Percentiles rank a stretch among this genome's conserved stretches.
phyloP scores from a whole-genome alignment of 1,140 invertebrate species.

The Drosophila elegans region DNA sequence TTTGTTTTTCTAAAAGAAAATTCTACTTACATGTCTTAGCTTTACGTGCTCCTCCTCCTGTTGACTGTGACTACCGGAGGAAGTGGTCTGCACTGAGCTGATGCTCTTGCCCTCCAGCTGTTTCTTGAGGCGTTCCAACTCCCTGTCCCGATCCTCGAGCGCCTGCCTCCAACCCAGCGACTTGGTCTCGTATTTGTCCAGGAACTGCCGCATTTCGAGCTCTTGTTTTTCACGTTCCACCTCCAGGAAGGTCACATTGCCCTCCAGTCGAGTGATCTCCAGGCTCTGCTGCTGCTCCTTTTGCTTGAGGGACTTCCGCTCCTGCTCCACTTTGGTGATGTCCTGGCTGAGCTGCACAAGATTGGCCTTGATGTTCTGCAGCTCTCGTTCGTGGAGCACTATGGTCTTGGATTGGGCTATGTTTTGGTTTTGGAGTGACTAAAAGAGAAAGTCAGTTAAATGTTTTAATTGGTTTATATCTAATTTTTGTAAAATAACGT shows the following conservation, averaged over 20 bases:
- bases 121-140: constrained; percentile 54
- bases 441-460: neutral
- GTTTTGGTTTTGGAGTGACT: constrained; percentile 79
- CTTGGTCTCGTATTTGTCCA: constrained; percentile 69
- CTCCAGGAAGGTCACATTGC: constrained; percentile 75
- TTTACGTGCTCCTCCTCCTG: constrained; percentile 52
- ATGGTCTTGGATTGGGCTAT: constrained; percentile 78
- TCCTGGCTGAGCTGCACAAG: constrained; percentile 66
- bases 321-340: constrained; percentile 60
- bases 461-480: too few species aligned
- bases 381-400: constrained; percentile 65
- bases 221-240: constrained; percentile 77
- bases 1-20: neutral
- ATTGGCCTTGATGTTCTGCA: constrained; percentile 56
- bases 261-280: constrained; percentile 69
- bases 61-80: constrained; percentile 37
- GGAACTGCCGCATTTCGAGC: constrained; percentile 71
- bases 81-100: constrained; percentile 14
- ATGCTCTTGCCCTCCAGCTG: constrained; percentile 39
- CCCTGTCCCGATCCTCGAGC: constrained; percentile 69
- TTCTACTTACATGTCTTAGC: constrained; percentile 61
- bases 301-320: constrained; percentile 59
- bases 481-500: too few species aligned
- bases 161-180: constrained; percentile 59
- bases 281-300: constrained; percentile 54